A percentile compares a stretch with the other conserved stretches of the same genome.
Conservation (phyloP, 2,888 invertebrate species). For the Micropterix aruncella region DNA sequence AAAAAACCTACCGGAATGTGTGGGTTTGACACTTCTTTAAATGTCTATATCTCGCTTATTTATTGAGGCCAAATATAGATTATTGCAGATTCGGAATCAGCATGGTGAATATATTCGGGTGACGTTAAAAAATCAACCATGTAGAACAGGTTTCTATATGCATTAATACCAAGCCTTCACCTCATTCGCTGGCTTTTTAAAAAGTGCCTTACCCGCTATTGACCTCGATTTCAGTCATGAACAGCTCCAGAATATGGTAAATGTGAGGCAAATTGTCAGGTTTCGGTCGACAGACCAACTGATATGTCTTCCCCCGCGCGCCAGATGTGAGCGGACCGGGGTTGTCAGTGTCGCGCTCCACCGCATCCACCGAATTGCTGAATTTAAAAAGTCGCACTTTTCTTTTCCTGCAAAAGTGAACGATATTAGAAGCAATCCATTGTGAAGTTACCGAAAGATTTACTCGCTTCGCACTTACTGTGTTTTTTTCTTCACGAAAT, state of each 20-base stretch:
- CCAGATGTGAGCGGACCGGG: constrained; percentile 2
- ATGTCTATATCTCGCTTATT: too few species aligned
- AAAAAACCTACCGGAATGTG: too few species aligned
- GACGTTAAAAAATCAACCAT: too few species aligned
- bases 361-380: constrained; percentile 39
- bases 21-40: too few species aligned
- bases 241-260: constrained; percentile 61
- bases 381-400: constrained; percentile 50
- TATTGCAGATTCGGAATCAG: too few species aligned
- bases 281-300: constrained; percentile 54
- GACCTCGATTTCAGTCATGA: constrained; percentile 65
- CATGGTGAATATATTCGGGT: too few species aligned
- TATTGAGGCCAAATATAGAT: too few species aligned
- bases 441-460: constrained; percentile 8
- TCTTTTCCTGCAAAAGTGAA: constrained; percentile 36
- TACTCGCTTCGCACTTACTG: constrained; percentile 18
- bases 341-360: constrained; percentile 3
- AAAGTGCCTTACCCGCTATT: constrained; percentile 32
- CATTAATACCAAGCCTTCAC: too few species aligned
- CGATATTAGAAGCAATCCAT: too few species aligned
- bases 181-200: too few species aligned
- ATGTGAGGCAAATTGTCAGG: constrained; percentile 55
- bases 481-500: constrained; percentile 34
- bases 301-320: constrained; percentile 7
- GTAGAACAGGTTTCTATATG: too few species aligned